Evolutionary conservation across 2,113 vertebrate species (phyloP).

Genomic region (Miniopterus natalensis): DNA sequence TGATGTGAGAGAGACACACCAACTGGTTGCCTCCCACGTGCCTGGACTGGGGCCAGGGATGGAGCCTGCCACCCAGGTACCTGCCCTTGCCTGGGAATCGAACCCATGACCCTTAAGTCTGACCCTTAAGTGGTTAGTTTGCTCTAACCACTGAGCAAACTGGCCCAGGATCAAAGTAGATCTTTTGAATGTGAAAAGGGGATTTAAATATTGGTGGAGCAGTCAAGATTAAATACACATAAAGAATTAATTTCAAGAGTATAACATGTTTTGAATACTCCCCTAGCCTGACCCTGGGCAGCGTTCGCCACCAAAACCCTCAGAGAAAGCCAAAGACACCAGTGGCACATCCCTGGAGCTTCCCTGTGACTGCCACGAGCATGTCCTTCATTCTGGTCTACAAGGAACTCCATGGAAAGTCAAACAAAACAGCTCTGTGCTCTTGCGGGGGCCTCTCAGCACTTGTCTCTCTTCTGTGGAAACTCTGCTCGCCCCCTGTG

Average conservation of each 20-base stretch:
- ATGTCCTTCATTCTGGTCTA: too few species aligned
- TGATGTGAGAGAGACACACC: too few species aligned
- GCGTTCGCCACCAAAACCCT: background rate
- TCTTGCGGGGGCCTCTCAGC: background rate
- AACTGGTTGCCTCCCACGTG: too few species aligned
- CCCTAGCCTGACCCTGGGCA: background rate
- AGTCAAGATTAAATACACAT: background rate
- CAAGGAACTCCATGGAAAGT: background rate
- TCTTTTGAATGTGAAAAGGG: background rate
- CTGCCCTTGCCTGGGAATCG: too few species aligned
- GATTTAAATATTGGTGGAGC: background rate
- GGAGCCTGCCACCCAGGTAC: too few species aligned
- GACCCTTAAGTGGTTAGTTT: too few species aligned
- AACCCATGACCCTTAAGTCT: too few species aligned
- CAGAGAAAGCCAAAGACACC: background rate
- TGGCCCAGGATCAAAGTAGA: too few species aligned
- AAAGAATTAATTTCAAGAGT: background rate
- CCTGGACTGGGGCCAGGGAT: too few species aligned
- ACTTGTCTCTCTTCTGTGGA: too few species aligned
- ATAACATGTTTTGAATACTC: background rate
- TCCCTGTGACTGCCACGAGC: background rate
- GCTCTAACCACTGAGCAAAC: too few species aligned
- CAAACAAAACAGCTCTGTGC: background rate
- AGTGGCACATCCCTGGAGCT: too few species aligned
- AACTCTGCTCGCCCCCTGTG: background rate